Base-by-base conservation (phyloP, 2,113 vertebrate species). In the Sceloporus undulatus region DNA sequence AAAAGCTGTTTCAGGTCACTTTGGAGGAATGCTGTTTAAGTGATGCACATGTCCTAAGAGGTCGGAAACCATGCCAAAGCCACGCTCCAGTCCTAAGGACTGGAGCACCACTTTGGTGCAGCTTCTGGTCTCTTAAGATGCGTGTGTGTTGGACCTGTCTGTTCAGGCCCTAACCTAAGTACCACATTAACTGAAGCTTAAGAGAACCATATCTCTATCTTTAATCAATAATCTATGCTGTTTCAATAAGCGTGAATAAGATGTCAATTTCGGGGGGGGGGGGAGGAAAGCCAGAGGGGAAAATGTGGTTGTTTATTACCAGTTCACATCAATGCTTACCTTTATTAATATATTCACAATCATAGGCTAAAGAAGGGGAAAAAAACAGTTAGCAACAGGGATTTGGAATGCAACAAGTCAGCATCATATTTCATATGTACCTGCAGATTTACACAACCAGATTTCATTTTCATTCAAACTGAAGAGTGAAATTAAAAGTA, bases 281-380 rank as follows among this genome's bases (percentile, higher is more conserved):
- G 71, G 0, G 10, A 9, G 82, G 88, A 0, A 3, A 71, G 0
- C 68, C 83, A 10, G 1, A 83, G 89, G 0, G 0, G 0, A 27
- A 68, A 59, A 56, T 62, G 2, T 25, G 11, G 0, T 42, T 38
- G n/a, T 9, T 90, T 87, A 27, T 79, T 1, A 85, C 1, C 5
- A 85, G 3, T 5, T 34, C 29, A n/a, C 5, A 59, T 86, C 11
- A 70, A 62, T 34, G 56, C 96, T 95, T 96, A 99, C 99, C 98
- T 98, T 98, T 99, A 93, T 99, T 99, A 96, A 98, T 99, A 97
- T 97, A 99, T 95, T 99, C 99, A 97, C 99, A 99, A 83, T 99
- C 99, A 48, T 98, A 98, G 0, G 99, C 99, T 99, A 96, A 92
- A 97, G 95, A 91, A 86, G 88, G 89, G 85, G 75, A 87, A 95